Evolutionary conservation across 2,888 invertebrate genomes (phyloP).

Genomic region (Heliconius aoede): DNA sequence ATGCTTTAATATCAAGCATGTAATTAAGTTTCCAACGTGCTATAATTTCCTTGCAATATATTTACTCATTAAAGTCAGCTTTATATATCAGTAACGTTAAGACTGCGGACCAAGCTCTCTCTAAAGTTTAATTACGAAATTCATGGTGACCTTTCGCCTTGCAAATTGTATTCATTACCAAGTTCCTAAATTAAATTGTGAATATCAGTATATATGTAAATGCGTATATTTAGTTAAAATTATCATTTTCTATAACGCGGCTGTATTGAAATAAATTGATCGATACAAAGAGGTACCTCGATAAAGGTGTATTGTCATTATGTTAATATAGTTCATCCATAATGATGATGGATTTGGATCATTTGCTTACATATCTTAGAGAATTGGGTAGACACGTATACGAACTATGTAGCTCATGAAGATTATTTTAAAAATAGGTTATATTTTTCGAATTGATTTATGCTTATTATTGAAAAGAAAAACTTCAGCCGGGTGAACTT

Average conservation of each 20-base stretch:
- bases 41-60: slow-evolving; percentile 34
- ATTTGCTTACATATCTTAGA: not conserved
- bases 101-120: slow-evolving; percentile 25
- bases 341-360: slow-evolving; percentile 1
- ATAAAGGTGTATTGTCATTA: slow-evolving; percentile 5
- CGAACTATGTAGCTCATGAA: not conserved
- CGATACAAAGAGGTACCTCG: not conserved
- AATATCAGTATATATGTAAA: not conserved
- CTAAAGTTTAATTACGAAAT: slow-evolving; percentile 46
- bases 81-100: slow-evolving; percentile 33
- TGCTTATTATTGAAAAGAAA: too few species aligned
- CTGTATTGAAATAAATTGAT: not conserved
- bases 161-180: slow-evolving; percentile 12
- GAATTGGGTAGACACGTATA: not conserved
- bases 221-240: not conserved
- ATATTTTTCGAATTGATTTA: not conserved
- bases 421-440: not conserved
- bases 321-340: not conserved
- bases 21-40: slow-evolving; percentile 21
- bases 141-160: slow-evolving; percentile 42
- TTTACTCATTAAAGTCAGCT: slow-evolving; percentile 37
- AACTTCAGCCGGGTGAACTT: too few species aligned
- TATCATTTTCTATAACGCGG: not conserved
- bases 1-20: too few species aligned
- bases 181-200: slow-evolving; percentile 14